phyloP scores from a whole-genome alignment of 2,113 vertebrate genomes.

The Pyxicephalus adspersus region DNA sequence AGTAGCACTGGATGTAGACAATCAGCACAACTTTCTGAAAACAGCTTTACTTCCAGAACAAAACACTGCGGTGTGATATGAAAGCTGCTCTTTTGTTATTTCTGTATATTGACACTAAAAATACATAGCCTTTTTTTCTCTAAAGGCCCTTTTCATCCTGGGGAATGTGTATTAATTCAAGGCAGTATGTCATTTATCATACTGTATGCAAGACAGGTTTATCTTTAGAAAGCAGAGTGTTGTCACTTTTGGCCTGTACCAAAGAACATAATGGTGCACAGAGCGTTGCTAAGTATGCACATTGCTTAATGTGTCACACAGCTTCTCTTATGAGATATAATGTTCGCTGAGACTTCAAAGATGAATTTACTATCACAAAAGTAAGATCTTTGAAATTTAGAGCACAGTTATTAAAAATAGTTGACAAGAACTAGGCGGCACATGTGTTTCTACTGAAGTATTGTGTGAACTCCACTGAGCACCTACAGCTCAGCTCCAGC shows the following conservation, averaged over 20 bases:
- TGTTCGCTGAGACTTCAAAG: neutral
- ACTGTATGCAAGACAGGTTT: conserved; percentile 22
- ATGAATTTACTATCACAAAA: neutral
- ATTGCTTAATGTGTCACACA: neutral
- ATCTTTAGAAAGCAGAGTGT: conserved; percentile 27
- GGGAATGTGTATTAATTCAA: conserved; percentile 35
- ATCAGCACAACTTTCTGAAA: neutral
- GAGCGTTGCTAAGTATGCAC: neutral
- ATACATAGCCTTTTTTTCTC: conserved; percentile 36
- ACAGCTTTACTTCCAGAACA: neutral
- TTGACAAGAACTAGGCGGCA: neutral
- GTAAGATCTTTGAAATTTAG: neutral
- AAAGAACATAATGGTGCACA: neutral
- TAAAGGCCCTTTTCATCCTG: conserved; percentile 3
- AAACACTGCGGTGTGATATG: neutral
- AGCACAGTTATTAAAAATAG: neutral
- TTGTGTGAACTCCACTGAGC: too few species aligned
- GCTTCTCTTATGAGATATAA: neutral
- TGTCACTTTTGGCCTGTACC: conserved; percentile 3
- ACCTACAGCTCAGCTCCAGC: too few species aligned
- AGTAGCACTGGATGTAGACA: conserved; percentile 6
- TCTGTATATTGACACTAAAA: conserved; percentile 56
- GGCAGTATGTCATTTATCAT: conserved; percentile 31
- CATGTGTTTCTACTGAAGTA: too few species aligned
- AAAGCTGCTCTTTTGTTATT: conserved; percentile 42